These are phyloP conservation scores for Megathymus violae DNA, from an alignment of 1,140 invertebrate species.

Conservation along the genomic window DNA sequence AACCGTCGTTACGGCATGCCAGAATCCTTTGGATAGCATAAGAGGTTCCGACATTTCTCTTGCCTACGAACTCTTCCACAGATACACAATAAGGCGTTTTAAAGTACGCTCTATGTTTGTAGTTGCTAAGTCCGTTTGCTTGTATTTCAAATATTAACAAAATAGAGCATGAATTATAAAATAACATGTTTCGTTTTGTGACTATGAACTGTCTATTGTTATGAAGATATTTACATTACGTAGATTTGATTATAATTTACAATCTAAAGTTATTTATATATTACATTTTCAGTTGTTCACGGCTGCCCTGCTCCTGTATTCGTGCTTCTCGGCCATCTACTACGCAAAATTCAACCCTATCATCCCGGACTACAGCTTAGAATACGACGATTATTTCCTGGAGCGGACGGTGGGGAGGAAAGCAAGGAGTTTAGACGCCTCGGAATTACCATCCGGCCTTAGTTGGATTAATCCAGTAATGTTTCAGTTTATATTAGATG, in stretches of 20 bases:
- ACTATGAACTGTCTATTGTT: no score
- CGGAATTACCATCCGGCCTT: conserved; percentile 69
- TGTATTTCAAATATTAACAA: no score
- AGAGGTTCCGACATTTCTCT: no score
- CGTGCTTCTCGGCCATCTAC: conserved; percentile 92
- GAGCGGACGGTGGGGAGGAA: conserved; percentile 82
- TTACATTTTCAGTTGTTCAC: conserved; percentile 88
- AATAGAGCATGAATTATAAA: no score
- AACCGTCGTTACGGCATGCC: no score
- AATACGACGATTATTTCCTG: conserved; percentile 88
- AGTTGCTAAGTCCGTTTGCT: no score
- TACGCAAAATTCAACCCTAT: conserved; percentile 93
- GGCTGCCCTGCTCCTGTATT: conserved; percentile 90
- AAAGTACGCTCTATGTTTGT: no score
- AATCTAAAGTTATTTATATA: conserved; percentile 7
- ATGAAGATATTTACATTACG: no score
- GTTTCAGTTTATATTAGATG: conserved; percentile 79
- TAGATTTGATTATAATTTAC: conserved; percentile 1
- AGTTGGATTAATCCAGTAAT: conserved; percentile 75
- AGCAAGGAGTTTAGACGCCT: conserved; percentile 67
- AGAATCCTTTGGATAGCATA: no score
- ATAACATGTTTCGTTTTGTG: no score
- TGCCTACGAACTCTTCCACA: no score
- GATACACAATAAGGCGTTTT: no score
- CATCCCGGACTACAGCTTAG: conserved; percentile 87